Evolutionary conservation across 53 echinoderm and acorn worm genomes (phyloP), one percentile per base, ranked within the genome.

Genomic region (Arbacia lixula): DNA sequence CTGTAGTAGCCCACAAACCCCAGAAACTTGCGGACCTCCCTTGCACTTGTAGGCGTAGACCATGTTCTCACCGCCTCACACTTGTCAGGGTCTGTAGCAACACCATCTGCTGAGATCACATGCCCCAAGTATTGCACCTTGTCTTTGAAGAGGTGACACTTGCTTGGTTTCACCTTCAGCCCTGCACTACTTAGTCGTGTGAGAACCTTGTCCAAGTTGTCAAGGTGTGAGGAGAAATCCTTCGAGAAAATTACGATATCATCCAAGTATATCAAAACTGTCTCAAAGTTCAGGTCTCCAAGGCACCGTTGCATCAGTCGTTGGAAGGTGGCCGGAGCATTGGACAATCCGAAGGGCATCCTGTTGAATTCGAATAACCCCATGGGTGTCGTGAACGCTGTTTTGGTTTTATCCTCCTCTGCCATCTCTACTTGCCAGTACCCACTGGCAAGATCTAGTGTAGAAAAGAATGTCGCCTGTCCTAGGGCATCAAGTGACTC

Each of bases 1-100:
- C 85, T 36, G 30, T 85, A 85, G 34, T 85, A 85, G 11, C 86
- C 86, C 5, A 49, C 53, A 34, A 87, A 87, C 6, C 87, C 87
- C 1, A 69, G 69, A 33, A 87, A 87, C 0, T 27, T 24, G 12
- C 67, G 33, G 3, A 87, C 64, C 26, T 60, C 67, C 17, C 27
- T 43, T 35, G 75, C 33, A 20, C 33, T 57, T 5, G 60, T 65
- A 5, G 87, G 78, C 22, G 25, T 17, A 14, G 81, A 71, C 88
- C 88, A 87, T 9, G 6, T 30, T 53, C 67, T 21, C 55, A 87
- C 38, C 28, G 68, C 55, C 66, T 52, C 36, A 49, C 78, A 64
- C 50, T 87, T 87, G 6, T 49, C 87, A 6, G 87, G 53, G 34
- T 87, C 87, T 4, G 78, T 76, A 2, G n/a, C n/a, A n/a, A n/a